phyloP scores from a whole-genome alignment of 37 sponge, comb jelly and placozoan species.

The Cliona cf. orientalis region DNA sequence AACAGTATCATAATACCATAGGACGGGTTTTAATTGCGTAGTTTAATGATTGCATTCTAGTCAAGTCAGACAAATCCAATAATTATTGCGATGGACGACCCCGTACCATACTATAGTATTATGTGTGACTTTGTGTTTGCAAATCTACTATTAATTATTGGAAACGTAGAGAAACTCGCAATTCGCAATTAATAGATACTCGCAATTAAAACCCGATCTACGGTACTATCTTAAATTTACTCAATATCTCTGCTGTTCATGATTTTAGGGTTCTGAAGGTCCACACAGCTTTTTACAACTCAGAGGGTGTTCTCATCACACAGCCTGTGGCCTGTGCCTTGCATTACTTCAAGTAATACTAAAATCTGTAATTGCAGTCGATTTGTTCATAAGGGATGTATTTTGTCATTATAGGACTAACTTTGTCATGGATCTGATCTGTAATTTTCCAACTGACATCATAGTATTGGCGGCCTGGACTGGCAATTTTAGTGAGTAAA shows the following conservation, averaged over 20 bases:
- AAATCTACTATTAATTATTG: too few species aligned
- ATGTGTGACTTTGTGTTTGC: background rate
- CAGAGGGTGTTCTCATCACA: constrained; percentile 64
- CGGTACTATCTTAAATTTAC: too few species aligned
- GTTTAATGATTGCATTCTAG: too few species aligned
- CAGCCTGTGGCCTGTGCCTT: constrained; percentile 64
- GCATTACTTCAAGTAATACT: constrained; percentile 71
- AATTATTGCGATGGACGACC: too few species aligned
- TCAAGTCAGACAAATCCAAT: too few species aligned
- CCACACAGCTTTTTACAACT: constrained; percentile 65
- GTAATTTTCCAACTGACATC: constrained; percentile 69
- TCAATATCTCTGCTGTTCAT: too few species aligned
- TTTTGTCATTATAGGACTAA: constrained; percentile 42
- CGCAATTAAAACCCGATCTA: too few species aligned
- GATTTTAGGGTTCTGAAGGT: constrained; percentile 62
- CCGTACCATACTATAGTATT: background rate
- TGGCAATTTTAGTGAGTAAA: constrained; percentile 15
- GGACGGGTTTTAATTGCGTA: too few species aligned
- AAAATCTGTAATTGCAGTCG: background rate
- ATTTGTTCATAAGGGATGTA: background rate
- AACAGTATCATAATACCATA: background rate
- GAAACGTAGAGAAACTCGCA: too few species aligned
- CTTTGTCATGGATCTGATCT: constrained; percentile 62
- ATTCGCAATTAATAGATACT: too few species aligned
- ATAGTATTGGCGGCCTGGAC: constrained; percentile 39